phyloP scores from a whole-genome alignment of 2,888 invertebrate species.

The Netelia virgata region DNA sequence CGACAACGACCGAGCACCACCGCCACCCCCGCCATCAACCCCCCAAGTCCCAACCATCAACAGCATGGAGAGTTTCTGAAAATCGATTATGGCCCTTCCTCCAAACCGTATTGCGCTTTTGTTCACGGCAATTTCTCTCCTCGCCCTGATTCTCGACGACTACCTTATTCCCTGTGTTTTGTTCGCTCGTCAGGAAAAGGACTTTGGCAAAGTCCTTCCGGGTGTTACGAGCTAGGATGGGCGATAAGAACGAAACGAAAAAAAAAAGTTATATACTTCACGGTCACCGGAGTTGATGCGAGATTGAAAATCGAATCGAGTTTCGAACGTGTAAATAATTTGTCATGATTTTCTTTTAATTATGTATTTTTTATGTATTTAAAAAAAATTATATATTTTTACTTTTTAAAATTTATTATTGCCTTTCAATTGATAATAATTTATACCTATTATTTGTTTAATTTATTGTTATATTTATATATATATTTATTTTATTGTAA shows the following conservation, averaged over 20 bases:
- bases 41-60: background rate
- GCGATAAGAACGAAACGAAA: background rate
- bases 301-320: background rate
- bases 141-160: slow-evolving; percentile 30
- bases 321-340: background rate
- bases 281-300: background rate
- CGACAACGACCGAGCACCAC: slow-evolving; percentile 12
- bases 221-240: background rate
- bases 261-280: background rate
- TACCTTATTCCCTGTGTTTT: slow-evolving; percentile 15
- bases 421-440: too few species aligned
- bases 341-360: too few species aligned
- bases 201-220: background rate
- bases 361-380: too few species aligned
- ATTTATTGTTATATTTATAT: too few species aligned
- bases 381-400: too few species aligned
- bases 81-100: slow-evolving; percentile 60
- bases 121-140: slow-evolving; percentile 25
- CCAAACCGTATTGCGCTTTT: slow-evolving; percentile 30
- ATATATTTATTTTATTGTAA: too few species aligned
- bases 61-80: slow-evolving; percentile 36
- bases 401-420: too few species aligned
- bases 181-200: slow-evolving; percentile 34
- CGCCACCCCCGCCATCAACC: background rate
- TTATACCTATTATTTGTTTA: too few species aligned